Base-by-base conservation (phyloP, 1,140 invertebrate genomes). In the Riptortus pedestris region DNA sequence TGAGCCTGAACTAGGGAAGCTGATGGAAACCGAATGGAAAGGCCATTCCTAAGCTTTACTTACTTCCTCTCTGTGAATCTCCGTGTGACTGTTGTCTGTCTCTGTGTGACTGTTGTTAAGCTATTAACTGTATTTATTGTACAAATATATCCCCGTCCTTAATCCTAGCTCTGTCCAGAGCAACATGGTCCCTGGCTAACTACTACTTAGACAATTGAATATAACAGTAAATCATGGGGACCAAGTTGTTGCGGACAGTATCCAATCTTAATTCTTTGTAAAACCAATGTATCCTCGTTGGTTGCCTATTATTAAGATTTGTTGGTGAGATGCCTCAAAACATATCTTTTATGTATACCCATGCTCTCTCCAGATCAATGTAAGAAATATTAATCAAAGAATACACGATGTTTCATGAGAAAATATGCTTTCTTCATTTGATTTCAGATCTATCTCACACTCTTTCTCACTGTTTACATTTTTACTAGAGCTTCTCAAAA, bases 1-100 rank as follows among this genome's bases (percentile, higher is more conserved):
- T 24, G 63, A 64, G 63, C 63, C 63, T 64, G 57, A 64, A 64
- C 63, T 64, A 59, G 63, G 63, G 55, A 45, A 64, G 63, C 55
- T 59, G 43, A 18, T n/a, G 63, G 38, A 64, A 64, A 64, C 63
- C 63, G 55, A 38, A 38, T 52, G 55, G 28, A n/a, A 64, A 64
- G 55, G 63, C 38, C 48, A 27, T 28, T 28, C 18, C n/a, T 38
- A n/a, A 31, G 16, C 59, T 11, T 38, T 38, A n/a, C n/a, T n/a
- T n/a, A n/a, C n/a, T n/a, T 2, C 1, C 18, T 57, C 28, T 29
- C 52, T n/a, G 22, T 57, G 24, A 24, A 18, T 57, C 52, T 57
- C 45, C 2, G 11, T 20, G 45, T 47, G 45, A 47, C 18, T 9
- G 45, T 47, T 47, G 45, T 20, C n/a, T 47, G 45, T 47, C 4